Percentiles rank a stretch among this genome's conserved stretches.
Evolutionary conservation across 53 echinoderm and acorn worm species (phyloP).

Genomic region (Paracentrotus lividus): DNA sequence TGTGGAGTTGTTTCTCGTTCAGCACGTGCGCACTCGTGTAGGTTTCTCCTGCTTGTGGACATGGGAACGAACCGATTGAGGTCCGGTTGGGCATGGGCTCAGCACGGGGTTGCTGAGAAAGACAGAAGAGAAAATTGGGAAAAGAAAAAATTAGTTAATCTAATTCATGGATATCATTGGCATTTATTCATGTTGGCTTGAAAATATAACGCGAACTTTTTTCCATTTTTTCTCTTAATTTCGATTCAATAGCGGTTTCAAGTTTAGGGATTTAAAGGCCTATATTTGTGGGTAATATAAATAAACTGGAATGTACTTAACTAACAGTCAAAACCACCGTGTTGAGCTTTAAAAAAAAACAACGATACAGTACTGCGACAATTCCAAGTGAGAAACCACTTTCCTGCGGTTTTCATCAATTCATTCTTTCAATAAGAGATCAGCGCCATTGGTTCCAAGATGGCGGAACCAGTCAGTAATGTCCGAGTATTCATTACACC

Average conservation of each 20-base stretch:
- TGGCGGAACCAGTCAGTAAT: neutral
- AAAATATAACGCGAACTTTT: too few species aligned
- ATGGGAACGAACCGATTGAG: constrained; percentile 83
- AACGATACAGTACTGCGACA: neutral
- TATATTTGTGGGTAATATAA: too few species aligned
- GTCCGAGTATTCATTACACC: constrained; percentile 35
- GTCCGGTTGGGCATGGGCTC: constrained; percentile 90
- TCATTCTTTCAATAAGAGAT: constrained; percentile 26
- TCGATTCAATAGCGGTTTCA: too few species aligned
- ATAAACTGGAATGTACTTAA: too few species aligned
- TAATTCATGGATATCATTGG: neutral
- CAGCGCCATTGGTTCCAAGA: neutral
- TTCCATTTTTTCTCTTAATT: too few species aligned
- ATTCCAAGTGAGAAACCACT: neutral
- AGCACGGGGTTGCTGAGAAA: constrained; percentile 67
- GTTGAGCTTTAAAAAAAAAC: too few species aligned
- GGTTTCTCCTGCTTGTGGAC: constrained; percentile 98
- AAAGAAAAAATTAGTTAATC: neutral
- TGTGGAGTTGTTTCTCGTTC: constrained; percentile 99
- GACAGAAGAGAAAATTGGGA: neutral
- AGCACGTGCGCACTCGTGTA: constrained; percentile 97
- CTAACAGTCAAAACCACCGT: too few species aligned
- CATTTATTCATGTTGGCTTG: neutral
- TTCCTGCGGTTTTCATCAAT: constrained; percentile 42
- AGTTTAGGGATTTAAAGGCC: too few species aligned